These are phyloP conservation scores for Teleiodes luculella DNA, from an alignment of 2,888 invertebrate species.

Conservation along the genomic window DNA sequence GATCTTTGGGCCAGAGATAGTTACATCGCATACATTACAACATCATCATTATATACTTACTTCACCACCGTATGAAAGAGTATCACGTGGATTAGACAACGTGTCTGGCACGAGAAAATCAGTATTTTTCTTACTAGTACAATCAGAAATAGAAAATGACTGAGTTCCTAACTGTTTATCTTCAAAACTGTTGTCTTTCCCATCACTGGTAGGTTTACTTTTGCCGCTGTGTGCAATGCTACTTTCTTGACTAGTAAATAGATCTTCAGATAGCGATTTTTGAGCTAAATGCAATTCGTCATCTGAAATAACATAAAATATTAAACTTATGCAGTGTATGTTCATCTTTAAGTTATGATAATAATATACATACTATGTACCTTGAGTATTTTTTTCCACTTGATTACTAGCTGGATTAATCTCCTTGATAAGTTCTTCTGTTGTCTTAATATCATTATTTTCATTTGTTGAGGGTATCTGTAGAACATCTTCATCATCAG, in stretches of 20 bases:
- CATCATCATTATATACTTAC: not conserved
- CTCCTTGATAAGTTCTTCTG: not conserved
- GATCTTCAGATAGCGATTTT: conserved; percentile 50
- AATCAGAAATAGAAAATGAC: conserved; percentile 47
- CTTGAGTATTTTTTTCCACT: conserved; percentile 45
- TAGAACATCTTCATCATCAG: conserved; percentile 56
- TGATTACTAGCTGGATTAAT: conserved; percentile 20
- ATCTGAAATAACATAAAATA: conserved; percentile 42
- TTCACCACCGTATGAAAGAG: conserved; percentile 38
- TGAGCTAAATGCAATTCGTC: conserved; percentile 60
- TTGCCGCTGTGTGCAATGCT: conserved; percentile 16
- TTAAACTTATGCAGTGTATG: not conserved
- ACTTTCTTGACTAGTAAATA: conserved; percentile 55
- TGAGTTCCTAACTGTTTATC: conserved; percentile 48
- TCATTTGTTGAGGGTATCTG: not conserved
- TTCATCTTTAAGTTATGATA: too few relatives aligned
- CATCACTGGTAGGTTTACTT: conserved; percentile 18
- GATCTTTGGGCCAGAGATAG: too few relatives aligned
- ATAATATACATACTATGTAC: too few relatives aligned
- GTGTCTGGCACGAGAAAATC: conserved; percentile 31
- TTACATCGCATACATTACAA: too few relatives aligned
- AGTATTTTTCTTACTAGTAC: conserved; percentile 21
- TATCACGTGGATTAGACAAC: conserved; percentile 36
- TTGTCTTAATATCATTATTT: conserved; percentile 11
- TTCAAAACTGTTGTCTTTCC: conserved; percentile 16